These are phyloP conservation scores for Cyphomyrus plagiostoma DNA, from an alignment of 2,113 vertebrate species.

Conservation along the genomic window DNA sequence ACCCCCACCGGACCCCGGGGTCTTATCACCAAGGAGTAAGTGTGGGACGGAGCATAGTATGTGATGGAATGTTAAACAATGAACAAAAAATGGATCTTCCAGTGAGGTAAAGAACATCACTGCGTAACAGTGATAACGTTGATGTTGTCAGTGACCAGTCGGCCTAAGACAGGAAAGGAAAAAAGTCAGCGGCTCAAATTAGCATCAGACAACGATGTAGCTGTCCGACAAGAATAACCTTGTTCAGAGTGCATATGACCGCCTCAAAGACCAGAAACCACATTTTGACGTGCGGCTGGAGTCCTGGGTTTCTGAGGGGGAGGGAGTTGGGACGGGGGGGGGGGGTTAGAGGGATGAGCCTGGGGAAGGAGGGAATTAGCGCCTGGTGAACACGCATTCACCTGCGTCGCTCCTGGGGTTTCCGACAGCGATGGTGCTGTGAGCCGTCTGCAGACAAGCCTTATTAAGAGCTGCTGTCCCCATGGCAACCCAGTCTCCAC, in stretches of 20 bases:
- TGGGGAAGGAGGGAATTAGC: background rate
- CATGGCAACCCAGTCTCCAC: slow-evolving; percentile 53
- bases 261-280: background rate
- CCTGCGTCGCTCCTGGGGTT: background rate
- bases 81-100: background rate
- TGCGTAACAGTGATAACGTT: background rate
- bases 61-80: background rate
- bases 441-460: slow-evolving; percentile 47
- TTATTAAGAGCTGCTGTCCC: slow-evolving; percentile 53
- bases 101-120: background rate
- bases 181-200: background rate
- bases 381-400: background rate
- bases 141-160: background rate
- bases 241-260: background rate
- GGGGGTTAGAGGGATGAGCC: background rate
- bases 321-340: background rate
- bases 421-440: background rate
- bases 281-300: background rate
- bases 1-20: slow-evolving; percentile 79
- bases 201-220: background rate
- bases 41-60: slow-evolving; percentile 23
- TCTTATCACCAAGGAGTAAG: slow-evolving; percentile 92
- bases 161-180: background rate
- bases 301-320: background rate
- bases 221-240: background rate